Percentiles rank a stretch among this genome's conserved stretches.
Conservation (phyloP, 2,888 invertebrate genomes). For the Keiferia lycopersicella region DNA sequence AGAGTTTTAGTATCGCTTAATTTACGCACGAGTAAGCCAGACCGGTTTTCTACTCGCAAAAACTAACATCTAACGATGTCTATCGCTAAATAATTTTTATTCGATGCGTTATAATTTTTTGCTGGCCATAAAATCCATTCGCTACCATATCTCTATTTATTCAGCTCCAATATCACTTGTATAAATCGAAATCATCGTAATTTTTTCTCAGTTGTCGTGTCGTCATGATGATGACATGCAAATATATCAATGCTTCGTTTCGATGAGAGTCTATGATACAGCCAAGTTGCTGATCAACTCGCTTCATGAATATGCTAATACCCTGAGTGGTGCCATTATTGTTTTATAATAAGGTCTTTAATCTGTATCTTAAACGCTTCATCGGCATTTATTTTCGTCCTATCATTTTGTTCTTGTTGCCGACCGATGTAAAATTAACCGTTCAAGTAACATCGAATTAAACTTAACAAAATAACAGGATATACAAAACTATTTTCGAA, state of each 20-base stretch:
- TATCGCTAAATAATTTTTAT: slow-evolving; percentile 25
- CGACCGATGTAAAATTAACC: neutral
- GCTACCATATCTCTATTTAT: slow-evolving; percentile 9
- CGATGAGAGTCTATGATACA: slow-evolving; percentile 26
- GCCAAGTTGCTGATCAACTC: slow-evolving; percentile 45
- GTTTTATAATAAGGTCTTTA: slow-evolving; percentile 21
- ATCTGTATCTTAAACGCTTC: slow-evolving; percentile 18
- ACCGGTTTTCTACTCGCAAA: slow-evolving; percentile 38
- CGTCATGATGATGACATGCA: slow-evolving; percentile 23
- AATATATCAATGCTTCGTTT: slow-evolving; percentile 24
- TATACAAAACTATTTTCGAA: neutral
- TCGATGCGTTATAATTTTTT: slow-evolving; percentile 26
- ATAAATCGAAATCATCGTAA: slow-evolving; percentile 10
- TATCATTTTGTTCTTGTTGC: slow-evolving; percentile 10
- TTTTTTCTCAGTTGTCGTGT: slow-evolving; percentile 20
- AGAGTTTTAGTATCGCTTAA: slow-evolving; percentile 51
- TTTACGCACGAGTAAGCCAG: slow-evolving; percentile 57
- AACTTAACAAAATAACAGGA: neutral
- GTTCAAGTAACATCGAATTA: neutral
- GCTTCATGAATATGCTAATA: slow-evolving; percentile 54
- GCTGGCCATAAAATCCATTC: slow-evolving; percentile 9
- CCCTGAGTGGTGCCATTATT: slow-evolving; percentile 28
- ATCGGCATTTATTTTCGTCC: slow-evolving; percentile 8
- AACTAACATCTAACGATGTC: slow-evolving; percentile 39
- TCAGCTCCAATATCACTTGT: slow-evolving; percentile 9